A percentile compares a stretch with the other conserved stretches of the same genome.
phyloP scores from a whole-genome alignment of 2,113 vertebrate genomes.

The Planiliza haematocheilus region DNA sequence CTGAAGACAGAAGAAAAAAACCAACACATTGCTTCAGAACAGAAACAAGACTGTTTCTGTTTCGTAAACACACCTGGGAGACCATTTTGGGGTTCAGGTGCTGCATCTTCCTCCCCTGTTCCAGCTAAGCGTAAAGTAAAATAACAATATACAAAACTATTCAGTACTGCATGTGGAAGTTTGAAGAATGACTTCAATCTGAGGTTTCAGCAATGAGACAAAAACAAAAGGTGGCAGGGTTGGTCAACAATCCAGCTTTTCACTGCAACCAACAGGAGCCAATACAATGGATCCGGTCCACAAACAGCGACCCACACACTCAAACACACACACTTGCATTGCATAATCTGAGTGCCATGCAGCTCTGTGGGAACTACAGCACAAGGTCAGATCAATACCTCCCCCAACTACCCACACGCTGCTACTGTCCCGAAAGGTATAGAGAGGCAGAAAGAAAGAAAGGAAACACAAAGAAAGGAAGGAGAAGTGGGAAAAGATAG shows the following conservation, averaged over 20 bases:
- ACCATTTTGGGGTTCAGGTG: conserved; percentile 40
- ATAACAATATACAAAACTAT: conserved; percentile 19
- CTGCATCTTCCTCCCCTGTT: conserved; percentile 30
- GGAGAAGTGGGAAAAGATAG: background rate
- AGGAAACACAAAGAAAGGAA: background rate
- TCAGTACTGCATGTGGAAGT: conserved; percentile 1
- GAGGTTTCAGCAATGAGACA: background rate
- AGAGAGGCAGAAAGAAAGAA: background rate
- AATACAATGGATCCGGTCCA: conserved; percentile 44
- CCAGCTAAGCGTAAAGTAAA: conserved; percentile 36
- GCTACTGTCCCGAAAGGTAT: conserved; percentile 40
- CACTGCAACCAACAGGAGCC: conserved; percentile 2
- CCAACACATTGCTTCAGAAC: background rate
- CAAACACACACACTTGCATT: conserved; percentile 23
- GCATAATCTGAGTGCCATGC: conserved; percentile 52
- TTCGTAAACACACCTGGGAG: conserved; percentile 59
- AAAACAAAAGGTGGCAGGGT: background rate
- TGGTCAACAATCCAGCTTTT: conserved; percentile 13
- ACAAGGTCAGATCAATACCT: conserved; percentile 64
- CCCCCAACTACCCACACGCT: conserved; percentile 41
- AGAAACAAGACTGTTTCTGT: conserved; percentile 14
- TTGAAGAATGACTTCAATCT: background rate
- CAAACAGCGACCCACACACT: conserved; percentile 46
- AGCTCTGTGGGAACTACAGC: conserved; percentile 49
- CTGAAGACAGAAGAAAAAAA: background rate